Evolutionary conservation across 2,113 vertebrate species (phyloP).

Genomic region (Cebus imitator): DNA sequence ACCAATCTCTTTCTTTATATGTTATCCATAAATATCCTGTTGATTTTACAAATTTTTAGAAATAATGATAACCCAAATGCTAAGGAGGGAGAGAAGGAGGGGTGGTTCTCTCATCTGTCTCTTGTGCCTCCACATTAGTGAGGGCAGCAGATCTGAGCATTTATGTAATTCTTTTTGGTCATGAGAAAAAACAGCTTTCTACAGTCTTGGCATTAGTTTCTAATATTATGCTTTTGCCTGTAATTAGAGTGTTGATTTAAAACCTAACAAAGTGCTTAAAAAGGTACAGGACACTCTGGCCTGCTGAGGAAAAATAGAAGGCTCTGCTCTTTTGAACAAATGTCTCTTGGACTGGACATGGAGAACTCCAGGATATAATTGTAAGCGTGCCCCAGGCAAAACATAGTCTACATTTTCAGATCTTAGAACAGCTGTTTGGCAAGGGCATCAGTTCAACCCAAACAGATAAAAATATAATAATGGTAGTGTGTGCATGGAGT

Average conservation of each 20-base stretch:
- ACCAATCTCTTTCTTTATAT: constrained; percentile 47
- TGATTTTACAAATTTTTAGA: constrained; percentile 54
- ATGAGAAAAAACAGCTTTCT: constrained; percentile 52
- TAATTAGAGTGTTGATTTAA: constrained; percentile 75
- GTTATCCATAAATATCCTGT: constrained; percentile 56
- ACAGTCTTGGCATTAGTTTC: constrained; percentile 56
- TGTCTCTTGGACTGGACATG: constrained; percentile 47
- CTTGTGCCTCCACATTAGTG: background rate
- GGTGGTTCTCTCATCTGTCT: background rate
- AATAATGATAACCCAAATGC: constrained; percentile 48
- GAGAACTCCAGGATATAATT: background rate
- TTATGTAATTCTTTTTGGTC: constrained; percentile 67
- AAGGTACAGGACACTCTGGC: constrained; percentile 71
- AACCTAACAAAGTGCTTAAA: constrained; percentile 58
- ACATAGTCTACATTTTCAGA: constrained; percentile 32
- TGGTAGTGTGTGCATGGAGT: background rate
- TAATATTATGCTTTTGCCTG: constrained; percentile 56
- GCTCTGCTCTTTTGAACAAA: constrained; percentile 44
- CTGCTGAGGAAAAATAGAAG: constrained; percentile 62
- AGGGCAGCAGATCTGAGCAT: background rate
- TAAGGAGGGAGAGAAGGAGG: background rate
- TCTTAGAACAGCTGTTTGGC: background rate
- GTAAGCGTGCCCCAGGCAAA: constrained; percentile 40
- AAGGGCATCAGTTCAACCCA: background rate
- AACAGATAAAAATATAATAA: constrained; percentile 38